A percentile compares a stretch with the other conserved stretches of the same genome.
phyloP scores from a whole-genome alignment of 2,797 vertebrate genomes.

The Benthosema pterotum region DNA sequence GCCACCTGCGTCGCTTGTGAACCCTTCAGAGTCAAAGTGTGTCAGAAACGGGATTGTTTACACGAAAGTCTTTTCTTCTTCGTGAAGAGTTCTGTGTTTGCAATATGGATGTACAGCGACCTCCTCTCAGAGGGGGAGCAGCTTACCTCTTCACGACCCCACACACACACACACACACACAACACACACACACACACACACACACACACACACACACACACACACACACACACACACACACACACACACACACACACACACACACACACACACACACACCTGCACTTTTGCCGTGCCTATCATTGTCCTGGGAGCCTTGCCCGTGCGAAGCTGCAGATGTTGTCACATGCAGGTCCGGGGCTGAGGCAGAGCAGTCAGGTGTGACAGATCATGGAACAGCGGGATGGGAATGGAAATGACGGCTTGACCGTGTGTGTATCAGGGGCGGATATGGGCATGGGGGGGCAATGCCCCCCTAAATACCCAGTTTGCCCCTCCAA shows the following conservation, averaged over 20 bases:
- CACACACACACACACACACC: too few species aligned
- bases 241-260: too few species aligned
- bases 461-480: too few species aligned
- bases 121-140: constrained; percentile 17
- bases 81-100: constrained; percentile 21
- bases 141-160: constrained; percentile 58
- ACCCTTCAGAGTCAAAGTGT: constrained; percentile 18
- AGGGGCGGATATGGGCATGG: too few species aligned
- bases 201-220: too few species aligned
- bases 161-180: too few species aligned
- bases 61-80: neutral
- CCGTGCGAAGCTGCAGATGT: constrained; percentile 66
- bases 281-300: constrained; percentile 35
- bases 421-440: constrained; percentile 40
- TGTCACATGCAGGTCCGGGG: constrained; percentile 59
- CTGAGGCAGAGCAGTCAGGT: constrained; percentile 60
- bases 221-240: too few species aligned
- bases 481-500: too few species aligned
- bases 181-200: too few species aligned
- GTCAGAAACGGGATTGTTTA: neutral
- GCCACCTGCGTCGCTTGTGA: neutral
- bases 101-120: constrained; percentile 18
- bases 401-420: constrained; percentile 38
- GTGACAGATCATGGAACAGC: constrained; percentile 54
- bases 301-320: constrained; percentile 62